phyloP scores from a whole-genome alignment of 92 coral and sea anemone species.

The Paragorgia papillata region DNA sequence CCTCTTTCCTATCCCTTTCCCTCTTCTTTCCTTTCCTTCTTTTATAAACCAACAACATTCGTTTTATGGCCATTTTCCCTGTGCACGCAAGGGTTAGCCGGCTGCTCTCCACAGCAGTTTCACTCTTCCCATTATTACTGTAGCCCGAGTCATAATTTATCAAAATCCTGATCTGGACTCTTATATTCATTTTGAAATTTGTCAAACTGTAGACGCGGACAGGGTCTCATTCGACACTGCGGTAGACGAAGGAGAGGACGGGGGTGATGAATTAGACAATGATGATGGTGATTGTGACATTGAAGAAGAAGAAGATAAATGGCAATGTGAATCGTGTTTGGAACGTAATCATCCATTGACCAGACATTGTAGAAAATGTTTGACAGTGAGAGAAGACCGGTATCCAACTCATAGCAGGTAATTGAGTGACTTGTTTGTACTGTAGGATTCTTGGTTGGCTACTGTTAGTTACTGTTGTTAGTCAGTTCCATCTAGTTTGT shows the following conservation, averaged over 20 bases:
- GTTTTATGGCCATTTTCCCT: too few species aligned
- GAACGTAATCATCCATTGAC: conserved; percentile 91
- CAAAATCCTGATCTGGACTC: too few species aligned
- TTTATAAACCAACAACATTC: too few species aligned
- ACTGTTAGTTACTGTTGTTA: too few species aligned
- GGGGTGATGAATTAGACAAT: conserved; percentile 85
- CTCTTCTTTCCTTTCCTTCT: too few species aligned
- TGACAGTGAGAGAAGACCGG: conserved; percentile 73
- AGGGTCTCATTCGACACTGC: conserved; percentile 79
- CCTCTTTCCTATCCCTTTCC: too few species aligned
- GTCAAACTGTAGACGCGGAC: conserved; percentile 40
- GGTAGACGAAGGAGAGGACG: conserved; percentile 93
- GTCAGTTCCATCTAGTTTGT: too few species aligned
- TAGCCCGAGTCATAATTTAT: too few species aligned
- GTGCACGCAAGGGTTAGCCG: too few species aligned
- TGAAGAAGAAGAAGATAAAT: conserved; percentile 92
- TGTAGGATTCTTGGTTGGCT: too few species aligned
- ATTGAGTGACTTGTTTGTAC: not conserved
- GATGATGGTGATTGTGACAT: conserved; percentile 74
- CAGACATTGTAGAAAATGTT: conserved; percentile 79
- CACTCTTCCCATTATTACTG: conserved; percentile 21
- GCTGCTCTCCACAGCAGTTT: too few species aligned
- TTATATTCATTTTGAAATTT: not conserved
- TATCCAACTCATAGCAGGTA: conserved; percentile 15
- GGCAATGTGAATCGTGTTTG: conserved; percentile 73